A percentile compares a stretch with the other conserved stretches of the same genome.
Conservation (phyloP, 2,888 invertebrate genomes). For the Temnothorax unifasciatus region DNA sequence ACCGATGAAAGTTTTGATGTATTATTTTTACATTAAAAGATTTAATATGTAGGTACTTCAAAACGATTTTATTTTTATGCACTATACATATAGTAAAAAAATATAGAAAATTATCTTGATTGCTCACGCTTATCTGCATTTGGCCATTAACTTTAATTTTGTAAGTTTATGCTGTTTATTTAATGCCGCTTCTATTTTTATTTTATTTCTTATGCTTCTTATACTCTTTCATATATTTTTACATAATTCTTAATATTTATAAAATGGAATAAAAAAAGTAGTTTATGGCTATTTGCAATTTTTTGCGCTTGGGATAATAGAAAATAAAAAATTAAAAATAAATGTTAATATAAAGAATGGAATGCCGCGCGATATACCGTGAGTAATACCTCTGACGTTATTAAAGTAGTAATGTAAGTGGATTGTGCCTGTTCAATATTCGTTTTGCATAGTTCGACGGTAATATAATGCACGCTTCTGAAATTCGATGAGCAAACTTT, state of each 20-base stretch:
- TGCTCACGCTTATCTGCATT: background rate
- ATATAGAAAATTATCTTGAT: background rate
- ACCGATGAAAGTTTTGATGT: background rate
- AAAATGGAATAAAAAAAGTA: background rate
- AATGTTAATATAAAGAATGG: background rate
- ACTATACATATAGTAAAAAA: background rate
- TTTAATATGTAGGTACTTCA: background rate
- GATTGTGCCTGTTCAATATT: background rate
- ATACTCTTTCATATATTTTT: background rate
- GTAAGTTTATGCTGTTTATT: background rate
- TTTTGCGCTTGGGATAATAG: background rate
- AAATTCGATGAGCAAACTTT: slow-evolving; percentile 19
- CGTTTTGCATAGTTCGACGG: slow-evolving; percentile 7
- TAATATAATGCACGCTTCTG: slow-evolving; percentile 16
- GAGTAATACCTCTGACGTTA: background rate
- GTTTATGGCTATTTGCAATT: background rate
- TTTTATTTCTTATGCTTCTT: background rate
- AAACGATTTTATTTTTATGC: background rate
- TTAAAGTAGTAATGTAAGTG: slow-evolving; percentile 6
- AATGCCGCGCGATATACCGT: background rate
- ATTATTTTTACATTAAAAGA: slow-evolving; percentile 3
- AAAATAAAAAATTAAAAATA: slow-evolving; percentile 4
- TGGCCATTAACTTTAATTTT: background rate
- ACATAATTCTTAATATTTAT: background rate
- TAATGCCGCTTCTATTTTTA: background rate